Evolutionary conservation across 53 echinoderm and acorn worm genomes (phyloP).

Genomic region (Apostichopus leukothele): DNA sequence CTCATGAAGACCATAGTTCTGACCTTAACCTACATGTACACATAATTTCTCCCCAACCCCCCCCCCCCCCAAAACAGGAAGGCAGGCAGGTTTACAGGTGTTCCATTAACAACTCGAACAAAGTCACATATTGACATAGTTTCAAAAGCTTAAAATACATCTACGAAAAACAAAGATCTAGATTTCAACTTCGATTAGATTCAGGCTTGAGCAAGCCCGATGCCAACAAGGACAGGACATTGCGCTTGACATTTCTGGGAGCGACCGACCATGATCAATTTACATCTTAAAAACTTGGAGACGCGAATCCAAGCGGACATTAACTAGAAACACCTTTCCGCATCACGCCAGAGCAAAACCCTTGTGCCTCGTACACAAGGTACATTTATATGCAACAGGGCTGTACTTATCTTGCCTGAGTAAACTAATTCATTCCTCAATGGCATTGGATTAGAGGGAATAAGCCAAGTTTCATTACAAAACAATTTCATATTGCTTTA

Average conservation of each 20-base stretch:
- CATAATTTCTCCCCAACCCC: too few species aligned
- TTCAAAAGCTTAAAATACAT: neutral
- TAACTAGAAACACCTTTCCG: neutral
- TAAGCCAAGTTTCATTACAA: neutral
- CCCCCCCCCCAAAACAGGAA: neutral
- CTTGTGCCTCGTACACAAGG: neutral
- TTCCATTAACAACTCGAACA: neutral
- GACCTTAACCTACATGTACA: too few species aligned
- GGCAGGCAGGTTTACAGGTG: neutral
- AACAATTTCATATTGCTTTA: constrained; percentile 10
- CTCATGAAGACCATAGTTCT: too few species aligned
- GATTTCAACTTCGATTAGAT: constrained; percentile 2
- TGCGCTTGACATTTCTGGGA: constrained; percentile 7
- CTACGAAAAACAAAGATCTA: neutral
- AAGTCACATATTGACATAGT: neutral
- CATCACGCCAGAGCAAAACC: neutral
- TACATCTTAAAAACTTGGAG: constrained; percentile 1
- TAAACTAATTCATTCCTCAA: neutral
- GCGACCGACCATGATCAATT: constrained; percentile 20
- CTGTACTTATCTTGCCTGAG: constrained; percentile 2
- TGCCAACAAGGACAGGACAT: neutral
- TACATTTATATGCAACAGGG: constrained; percentile 5
- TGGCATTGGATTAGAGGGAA: neutral
- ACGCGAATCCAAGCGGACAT: neutral
- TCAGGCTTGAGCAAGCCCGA: neutral